Evolutionary conservation across 2,888 invertebrate species (phyloP), one percentile per base, ranked within the genome.

Genomic region (Agrochola circellaris): DNA sequence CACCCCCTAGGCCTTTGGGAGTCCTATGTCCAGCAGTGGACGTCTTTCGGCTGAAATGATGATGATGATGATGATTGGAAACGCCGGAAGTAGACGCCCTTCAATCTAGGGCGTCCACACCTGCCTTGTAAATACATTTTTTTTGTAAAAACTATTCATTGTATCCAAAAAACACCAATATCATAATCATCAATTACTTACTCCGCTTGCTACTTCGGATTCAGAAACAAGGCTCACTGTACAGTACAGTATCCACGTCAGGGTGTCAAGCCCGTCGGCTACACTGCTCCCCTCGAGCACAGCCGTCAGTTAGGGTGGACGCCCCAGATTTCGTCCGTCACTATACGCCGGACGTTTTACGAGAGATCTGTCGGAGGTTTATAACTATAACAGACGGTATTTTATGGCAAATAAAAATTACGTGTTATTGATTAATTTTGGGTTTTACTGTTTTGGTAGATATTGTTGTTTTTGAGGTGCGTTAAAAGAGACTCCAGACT

Each of bases 311-410:
- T 30, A 66, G 68, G 77, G 66, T 67, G 13, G n/a, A 61, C 56
- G 62, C 62, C 66, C 74, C 73, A 69, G 54, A 73, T 84, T 60
- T 62, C 74, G 42, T 70, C 79, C 45, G 65, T 78, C 42, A 66
- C 26, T 38, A 23, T 60, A 74, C 58, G 56, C 58, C 60, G 65
- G 75, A 62, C 62, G 65, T 74, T 84, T 84, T 77, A 86, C 75
- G 87, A 86, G 78, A 71, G 70, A 74, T 82, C 77, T 84, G 64
- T 66, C 75, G 26, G 13, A 73, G 69, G 69, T 87, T 89, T 82
- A 90, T 85, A 77, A 78, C 87, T 82, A 70, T 42, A 60, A 73
- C 90, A 90, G 87, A 84, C 88, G 89, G 58, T 70, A 72, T 84
- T 89, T 89, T 48, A 89, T 84, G 77, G 79, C 70, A 15, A 60